phyloP scores from a whole-genome alignment of 2,888 invertebrate species.

The Melinaea marsaeus region DNA sequence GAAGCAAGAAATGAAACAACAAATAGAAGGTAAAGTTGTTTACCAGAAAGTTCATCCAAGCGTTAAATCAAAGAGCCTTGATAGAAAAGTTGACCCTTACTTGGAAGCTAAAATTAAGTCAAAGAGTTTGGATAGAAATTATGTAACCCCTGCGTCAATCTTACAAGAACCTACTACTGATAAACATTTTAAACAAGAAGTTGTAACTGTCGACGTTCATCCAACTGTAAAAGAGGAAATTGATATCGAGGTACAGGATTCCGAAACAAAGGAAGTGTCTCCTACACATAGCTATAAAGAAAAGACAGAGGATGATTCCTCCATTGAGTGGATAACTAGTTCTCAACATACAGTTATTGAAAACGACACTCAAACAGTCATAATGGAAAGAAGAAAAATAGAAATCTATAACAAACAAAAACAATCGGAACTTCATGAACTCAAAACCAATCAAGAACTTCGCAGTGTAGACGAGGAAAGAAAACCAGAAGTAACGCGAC shows the following conservation, averaged over 20 bases:
- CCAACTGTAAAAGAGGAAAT: constrained; percentile 52
- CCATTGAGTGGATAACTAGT: constrained; percentile 69
- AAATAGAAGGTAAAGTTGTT: constrained; percentile 80
- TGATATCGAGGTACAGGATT: constrained; percentile 37
- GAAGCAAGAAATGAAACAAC: constrained; percentile 80
- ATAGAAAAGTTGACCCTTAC: constrained; percentile 79
- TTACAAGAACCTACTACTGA: constrained; percentile 52
- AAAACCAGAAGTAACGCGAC: constrained; percentile 68
- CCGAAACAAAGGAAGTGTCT: constrained; percentile 51
- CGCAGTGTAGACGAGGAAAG: constrained; percentile 55
- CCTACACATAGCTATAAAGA: constrained; percentile 66
- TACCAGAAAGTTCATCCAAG: constrained; percentile 75
- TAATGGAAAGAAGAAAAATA: constrained; percentile 78
- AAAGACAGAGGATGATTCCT: constrained; percentile 69
- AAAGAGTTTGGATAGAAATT: constrained; percentile 83
- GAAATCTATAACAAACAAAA: constrained; percentile 79
- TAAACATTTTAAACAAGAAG: constrained; percentile 71
- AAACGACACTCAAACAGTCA: constrained; percentile 80
- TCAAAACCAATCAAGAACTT: constrained; percentile 62
- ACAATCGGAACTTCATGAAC: constrained; percentile 65
- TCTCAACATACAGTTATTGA: constrained; percentile 68
- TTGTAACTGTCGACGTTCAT: constrained; percentile 72
- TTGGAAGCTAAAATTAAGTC: constrained; percentile 79
- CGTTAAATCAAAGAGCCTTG: constrained; percentile 82
- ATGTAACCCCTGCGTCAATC: constrained; percentile 65